Base-by-base conservation (phyloP, 1,140 invertebrate genomes). In the Chironomus tepperi region DNA sequence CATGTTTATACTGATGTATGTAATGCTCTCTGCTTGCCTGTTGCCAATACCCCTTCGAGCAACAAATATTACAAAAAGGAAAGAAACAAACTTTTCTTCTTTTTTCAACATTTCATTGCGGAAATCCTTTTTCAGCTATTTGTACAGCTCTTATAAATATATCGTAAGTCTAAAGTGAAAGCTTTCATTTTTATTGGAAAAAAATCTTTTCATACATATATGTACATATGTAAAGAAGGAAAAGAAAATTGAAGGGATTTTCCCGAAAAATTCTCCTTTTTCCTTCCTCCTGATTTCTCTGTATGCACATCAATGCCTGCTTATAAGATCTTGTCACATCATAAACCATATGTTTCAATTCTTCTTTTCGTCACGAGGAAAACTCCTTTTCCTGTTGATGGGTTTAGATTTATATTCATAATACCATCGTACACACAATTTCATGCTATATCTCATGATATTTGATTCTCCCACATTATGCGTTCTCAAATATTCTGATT, bases 291-390 rank as follows among this genome's bases (percentile, higher is more conserved):
- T 34, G 24, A n/a, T n/a, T n/a, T n/a, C n/a, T n/a, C n/a, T 34
- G 5, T 34, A 34, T 34, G 24, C 24, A 34, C 24, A 34, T n/a
- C 47, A n/a, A 15, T 57, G 47, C 47, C 47, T 57, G 47, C 47
- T 57, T 57, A 57, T 1, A 57, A 15, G 10, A 57, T 57, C 47
- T 57, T 57, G 47, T 57, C 47, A 57, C 47, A 57, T 57, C 12
- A 57, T 57, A 57, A 57, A 57, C 47, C 47, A 57, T 57, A 57
- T 57, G 47, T 57, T 57, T 57, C 47, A 57, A 57, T 12, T n/a
- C n/a, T 57, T 57, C 10, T 57, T n/a, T 57, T 57, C 10, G 12
- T 9, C 47, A 57, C n/a, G n/a, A 57, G n/a, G 3, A 57, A 12
- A 57, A 57, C 47, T 57, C 47, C n/a, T 57, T 47, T 57, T 57